These are phyloP conservation scores for Ceratoteleas bidentatus DNA, from an alignment of 1,140 invertebrate species.

Conservation along the genomic window DNA sequence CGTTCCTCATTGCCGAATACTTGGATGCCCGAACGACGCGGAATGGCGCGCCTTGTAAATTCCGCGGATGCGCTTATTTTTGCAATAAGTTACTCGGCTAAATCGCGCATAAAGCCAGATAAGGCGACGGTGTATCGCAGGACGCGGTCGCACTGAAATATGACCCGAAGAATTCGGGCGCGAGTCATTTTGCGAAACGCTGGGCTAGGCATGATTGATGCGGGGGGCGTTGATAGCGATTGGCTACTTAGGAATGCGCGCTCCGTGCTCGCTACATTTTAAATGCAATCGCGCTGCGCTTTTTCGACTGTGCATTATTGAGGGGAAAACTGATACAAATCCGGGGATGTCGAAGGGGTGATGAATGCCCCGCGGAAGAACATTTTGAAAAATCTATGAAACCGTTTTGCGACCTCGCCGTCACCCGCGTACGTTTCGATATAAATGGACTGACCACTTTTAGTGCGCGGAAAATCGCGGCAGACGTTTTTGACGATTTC, in stretches of 20 bases:
- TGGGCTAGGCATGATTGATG: constrained; percentile 4
- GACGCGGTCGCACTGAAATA: constrained; percentile 21
- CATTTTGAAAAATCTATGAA: no score
- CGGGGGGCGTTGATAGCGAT: not conserved
- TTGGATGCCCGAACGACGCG: constrained; percentile 29
- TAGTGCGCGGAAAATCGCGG: no score
- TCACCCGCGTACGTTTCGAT: no score
- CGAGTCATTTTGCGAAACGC: constrained; percentile 11
- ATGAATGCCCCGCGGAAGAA: no score
- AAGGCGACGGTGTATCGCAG: constrained; percentile 22
- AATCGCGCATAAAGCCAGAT: constrained; percentile 43
- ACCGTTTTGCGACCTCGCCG: no score
- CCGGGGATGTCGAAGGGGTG: no score
- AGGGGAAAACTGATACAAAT: no score
- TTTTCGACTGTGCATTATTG: no score
- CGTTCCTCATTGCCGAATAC: constrained; percentile 36
- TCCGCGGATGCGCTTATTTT: constrained; percentile 47
- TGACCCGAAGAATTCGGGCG: constrained; percentile 7
- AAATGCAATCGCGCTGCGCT: not conserved
- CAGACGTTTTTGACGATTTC: no score
- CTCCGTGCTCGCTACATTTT: not conserved
- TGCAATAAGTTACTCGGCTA: constrained; percentile 45
- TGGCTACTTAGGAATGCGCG: constrained; percentile 14
- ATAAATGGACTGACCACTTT: no score
- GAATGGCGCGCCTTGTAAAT: constrained; percentile 26